A percentile compares a stretch with the other conserved stretches of the same genome.
Evolutionary conservation across 2,113 vertebrate species (phyloP).

Genomic region (Heloderma charlesbogerti): DNA sequence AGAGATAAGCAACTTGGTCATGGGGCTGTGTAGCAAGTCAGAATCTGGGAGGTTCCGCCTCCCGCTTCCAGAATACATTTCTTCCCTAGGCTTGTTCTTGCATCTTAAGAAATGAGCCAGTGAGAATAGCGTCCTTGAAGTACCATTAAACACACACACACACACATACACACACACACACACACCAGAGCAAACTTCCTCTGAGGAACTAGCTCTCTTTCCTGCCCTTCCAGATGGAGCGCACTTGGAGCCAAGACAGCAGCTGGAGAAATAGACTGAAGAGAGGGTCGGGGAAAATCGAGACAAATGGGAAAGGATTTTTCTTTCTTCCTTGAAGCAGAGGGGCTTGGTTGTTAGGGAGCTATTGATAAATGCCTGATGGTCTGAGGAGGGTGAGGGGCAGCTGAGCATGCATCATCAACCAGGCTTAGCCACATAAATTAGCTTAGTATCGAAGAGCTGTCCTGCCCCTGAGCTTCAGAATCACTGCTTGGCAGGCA

Average conservation of each 20-base stretch:
- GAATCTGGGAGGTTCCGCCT: neutral
- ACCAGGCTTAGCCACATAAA: conserved; percentile 20
- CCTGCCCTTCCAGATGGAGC: conserved; percentile 38
- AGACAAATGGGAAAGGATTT: neutral
- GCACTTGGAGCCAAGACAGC: conserved; percentile 26
- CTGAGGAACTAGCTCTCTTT: conserved; percentile 29
- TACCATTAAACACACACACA: conserved; percentile 4
- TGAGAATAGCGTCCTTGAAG: neutral
- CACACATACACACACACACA: neutral
- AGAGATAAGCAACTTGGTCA: neutral
- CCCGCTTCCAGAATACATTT: neutral
- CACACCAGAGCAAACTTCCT: conserved; percentile 20
- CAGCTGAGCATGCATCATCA: neutral
- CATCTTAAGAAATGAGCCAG: conserved; percentile 12
- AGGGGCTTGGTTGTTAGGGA: neutral
- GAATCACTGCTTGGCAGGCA: conserved; percentile 15
- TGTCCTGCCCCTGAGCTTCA: neutral
- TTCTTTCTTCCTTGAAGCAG: neutral
- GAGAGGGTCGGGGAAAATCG: neutral
- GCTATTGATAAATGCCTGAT: neutral
- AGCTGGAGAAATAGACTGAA: conserved; percentile 10
- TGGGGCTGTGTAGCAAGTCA: neutral
- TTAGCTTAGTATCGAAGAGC: conserved; percentile 3
- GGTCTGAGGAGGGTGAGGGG: neutral
- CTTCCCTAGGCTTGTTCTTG: neutral